A percentile compares a stretch with the other conserved stretches of the same genome.
Evolutionary conservation across 2,888 invertebrate genomes (phyloP).

Genomic region (Microctonus brassicae): DNA sequence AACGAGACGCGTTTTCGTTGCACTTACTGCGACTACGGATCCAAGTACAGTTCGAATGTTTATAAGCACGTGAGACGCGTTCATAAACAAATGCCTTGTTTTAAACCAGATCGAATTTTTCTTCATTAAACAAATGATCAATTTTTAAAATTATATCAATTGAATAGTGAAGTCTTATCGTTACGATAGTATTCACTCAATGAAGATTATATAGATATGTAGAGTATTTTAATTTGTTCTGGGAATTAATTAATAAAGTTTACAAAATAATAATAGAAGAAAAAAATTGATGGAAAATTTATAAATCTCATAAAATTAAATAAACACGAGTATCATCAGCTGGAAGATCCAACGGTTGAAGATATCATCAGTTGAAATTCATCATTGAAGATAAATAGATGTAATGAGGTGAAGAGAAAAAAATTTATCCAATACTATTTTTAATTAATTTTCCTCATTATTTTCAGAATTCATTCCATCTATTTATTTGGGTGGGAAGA

Average conservation of each 20-base stretch:
- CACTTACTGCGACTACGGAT: constrained; percentile 56
- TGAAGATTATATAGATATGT: background rate
- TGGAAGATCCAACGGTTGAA: constrained; percentile 2
- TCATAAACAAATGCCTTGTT: constrained; percentile 56
- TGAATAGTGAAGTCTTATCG: background rate
- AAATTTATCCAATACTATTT: background rate
- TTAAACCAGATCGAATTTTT: constrained; percentile 51
- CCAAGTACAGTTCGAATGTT: constrained; percentile 57
- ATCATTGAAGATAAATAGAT: background rate
- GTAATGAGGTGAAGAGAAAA: background rate
- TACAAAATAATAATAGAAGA: background rate
- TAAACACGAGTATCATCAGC: background rate
- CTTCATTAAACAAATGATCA: constrained; percentile 29
- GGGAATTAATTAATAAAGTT: background rate
- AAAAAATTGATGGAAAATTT: too few relatives aligned
- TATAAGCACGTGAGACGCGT: constrained; percentile 54
- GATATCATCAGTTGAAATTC: background rate
- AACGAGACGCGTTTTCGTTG: constrained; percentile 57
- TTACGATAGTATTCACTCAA: background rate
- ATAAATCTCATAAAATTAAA: background rate
- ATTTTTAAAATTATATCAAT: background rate
- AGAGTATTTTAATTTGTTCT: background rate
- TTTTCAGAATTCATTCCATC: background rate
- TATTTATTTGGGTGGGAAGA: background rate
- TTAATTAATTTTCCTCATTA: background rate